phyloP scores from a whole-genome alignment of 2,888 invertebrate species.

The Drosophila emarginata region DNA sequence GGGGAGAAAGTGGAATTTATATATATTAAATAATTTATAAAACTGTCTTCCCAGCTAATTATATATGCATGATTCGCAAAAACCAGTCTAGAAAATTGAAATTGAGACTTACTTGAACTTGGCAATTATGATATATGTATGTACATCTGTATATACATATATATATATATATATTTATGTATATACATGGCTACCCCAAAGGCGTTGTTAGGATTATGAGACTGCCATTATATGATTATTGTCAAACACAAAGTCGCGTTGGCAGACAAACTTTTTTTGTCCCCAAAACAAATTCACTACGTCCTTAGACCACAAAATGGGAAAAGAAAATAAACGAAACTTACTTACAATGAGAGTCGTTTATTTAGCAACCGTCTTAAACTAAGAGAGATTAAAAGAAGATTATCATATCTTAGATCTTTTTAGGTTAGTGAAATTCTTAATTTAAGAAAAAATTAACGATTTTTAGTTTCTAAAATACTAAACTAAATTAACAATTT shows the following conservation, averaged over 20 bases:
- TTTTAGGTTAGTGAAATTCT: no score
- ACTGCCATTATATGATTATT: slow-evolving; percentile 58
- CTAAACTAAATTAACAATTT: no score
- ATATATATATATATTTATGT: not conserved
- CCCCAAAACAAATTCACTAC: slow-evolving; percentile 29
- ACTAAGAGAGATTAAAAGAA: no score
- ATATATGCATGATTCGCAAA: slow-evolving; percentile 10
- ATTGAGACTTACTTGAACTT: slow-evolving; percentile 32
- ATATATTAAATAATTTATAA: not conserved
- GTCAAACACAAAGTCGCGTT: slow-evolving; percentile 22
- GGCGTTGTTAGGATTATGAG: slow-evolving; percentile 54
- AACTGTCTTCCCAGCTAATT: slow-evolving; percentile 8
- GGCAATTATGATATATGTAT: slow-evolving; percentile 28
- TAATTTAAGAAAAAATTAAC: no score
- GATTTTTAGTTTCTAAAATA: no score
- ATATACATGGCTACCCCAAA: slow-evolving; percentile 22
- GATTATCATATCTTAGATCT: no score
- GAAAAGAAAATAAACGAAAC: not conserved
- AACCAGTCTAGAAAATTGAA: slow-evolving; percentile 15
- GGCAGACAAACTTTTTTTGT: slow-evolving; percentile 43
- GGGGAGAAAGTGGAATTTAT: not conserved
- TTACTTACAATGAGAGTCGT: not conserved
- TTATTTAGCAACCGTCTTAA: no score
- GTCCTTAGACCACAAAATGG: not conserved
- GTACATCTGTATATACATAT: slow-evolving; percentile 11